These are phyloP conservation scores for Plodia interpunctella DNA, from an alignment of 1,140 invertebrate species.

Conservation along the genomic window DNA sequence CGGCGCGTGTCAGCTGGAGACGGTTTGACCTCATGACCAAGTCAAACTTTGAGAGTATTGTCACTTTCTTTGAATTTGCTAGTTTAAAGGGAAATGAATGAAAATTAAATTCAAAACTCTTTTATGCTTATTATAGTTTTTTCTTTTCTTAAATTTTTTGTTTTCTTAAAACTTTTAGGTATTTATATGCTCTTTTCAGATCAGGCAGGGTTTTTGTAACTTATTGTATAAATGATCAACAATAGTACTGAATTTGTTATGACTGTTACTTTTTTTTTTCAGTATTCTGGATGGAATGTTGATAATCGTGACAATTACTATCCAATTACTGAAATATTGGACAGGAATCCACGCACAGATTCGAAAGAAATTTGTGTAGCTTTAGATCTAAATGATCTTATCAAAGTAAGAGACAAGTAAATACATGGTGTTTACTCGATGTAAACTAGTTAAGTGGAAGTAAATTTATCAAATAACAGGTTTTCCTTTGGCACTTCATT, in stretches of 20 bases:
- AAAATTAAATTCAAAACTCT: too few species aligned
- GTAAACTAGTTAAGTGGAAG: slow-evolving; percentile 67
- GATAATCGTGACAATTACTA: slow-evolving; percentile 82
- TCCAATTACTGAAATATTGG: slow-evolving; percentile 75
- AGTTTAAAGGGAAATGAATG: too few species aligned
- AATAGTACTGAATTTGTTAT: neutral
- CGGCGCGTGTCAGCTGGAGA: too few species aligned
- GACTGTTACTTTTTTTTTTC: slow-evolving; percentile 53
- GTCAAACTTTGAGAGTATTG: too few species aligned
- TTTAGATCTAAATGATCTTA: slow-evolving; percentile 74
- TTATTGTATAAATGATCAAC: too few species aligned
- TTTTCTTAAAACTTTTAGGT: too few species aligned
- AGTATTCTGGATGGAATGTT: slow-evolving; percentile 84
- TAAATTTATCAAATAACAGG: slow-evolving; percentile 42
- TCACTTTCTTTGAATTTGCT: too few species aligned
- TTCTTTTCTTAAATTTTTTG: too few species aligned
- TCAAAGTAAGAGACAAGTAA: slow-evolving; percentile 76
- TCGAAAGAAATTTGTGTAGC: slow-evolving; percentile 76
- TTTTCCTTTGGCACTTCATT: slow-evolving; percentile 68
- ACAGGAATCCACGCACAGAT: slow-evolving; percentile 71
- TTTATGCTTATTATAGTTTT: too few species aligned
- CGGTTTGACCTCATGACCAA: too few species aligned
- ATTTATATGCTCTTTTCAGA: too few species aligned
- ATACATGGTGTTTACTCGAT: slow-evolving; percentile 52
- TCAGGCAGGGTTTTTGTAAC: too few species aligned